Evolutionary conservation across 1,140 invertebrate genomes (phyloP), one percentile per base, ranked within the genome.

Genomic region (Fragariocoptes setiger): DNA sequence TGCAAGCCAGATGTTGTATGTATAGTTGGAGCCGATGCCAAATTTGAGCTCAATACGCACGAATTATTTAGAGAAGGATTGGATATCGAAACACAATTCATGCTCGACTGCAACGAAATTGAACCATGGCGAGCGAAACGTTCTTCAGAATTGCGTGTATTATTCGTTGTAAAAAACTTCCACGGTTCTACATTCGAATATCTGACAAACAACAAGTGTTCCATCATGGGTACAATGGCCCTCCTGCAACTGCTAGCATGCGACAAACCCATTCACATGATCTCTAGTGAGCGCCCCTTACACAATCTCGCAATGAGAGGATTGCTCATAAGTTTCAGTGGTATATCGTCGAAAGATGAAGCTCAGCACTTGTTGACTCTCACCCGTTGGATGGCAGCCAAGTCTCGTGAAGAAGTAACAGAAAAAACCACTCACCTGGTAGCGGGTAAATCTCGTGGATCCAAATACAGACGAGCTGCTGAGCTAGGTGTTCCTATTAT

Each of bases 381-480:
- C 16, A 35, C 44, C 19, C 39, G 44, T 16, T 47, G 39, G 37
- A 47, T 47, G 46, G 44, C 40, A 21, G 46, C 20, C 5, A 22
- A 43, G 12, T 25, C 39, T 45, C 43, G 46, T 22, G 36, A 38
- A 35, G 38, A 47, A 38, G 41, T 46, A 16, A 44, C 16, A 12
- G 35, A 21, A 16, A 79, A 75, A 54, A 72, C 82, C 42, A 92
- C 83, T 38, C 83, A 92, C 64, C 63, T 95, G 35, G 76, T 94
- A 48, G 77, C 82, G 39, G 75, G 74, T 51, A 66, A 67, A 52
- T 73, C 72, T 50, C 69, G 70, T 35, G 80, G 83, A 44, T 72
- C 79, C 50, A 90, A 92, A 62, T 78, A 76, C 53, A 64, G 68
- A 51, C 71, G 66, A 54, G 83, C 86, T 38, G 70, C 76, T 25